Evolutionary conservation across 1,140 invertebrate species (phyloP), one percentile per base, ranked within the genome.

Genomic region (Bombus haemorrhoidalis): DNA sequence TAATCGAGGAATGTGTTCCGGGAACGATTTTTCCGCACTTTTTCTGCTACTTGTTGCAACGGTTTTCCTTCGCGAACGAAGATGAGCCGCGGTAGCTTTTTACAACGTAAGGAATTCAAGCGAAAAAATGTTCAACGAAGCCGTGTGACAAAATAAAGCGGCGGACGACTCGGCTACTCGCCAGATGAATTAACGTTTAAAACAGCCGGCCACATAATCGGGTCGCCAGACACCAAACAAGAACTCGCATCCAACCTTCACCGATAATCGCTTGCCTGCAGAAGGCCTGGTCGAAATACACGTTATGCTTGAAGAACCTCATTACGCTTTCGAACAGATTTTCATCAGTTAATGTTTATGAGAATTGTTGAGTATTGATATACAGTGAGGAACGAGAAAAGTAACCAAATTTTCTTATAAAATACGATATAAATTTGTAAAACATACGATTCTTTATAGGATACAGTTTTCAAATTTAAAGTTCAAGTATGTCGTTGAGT

Each of bases 221-320:
- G 92, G 92, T 93, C 91, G 89, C 85, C 89, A 93, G 92, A 93
- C 92, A 87, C 72, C 82, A 75, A 43, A 85, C 89, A 93, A 93
- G 88, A 93, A 93, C 87, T 79, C 69, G 75, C 62, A 81, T 82
- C 76, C 76, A 89, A 86, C 86, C 87, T 90, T 87, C 83, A 83
- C 85, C 82, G 77, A 84, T 82, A 86, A 64, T 74, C 84, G 87
- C 78, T 57, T 76, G 71, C n/a, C 74, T 80, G 62, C 53, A 28
- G 32, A 22, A n/a, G 22, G 32, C 41, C 53, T 41, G 43, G 2
- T 79, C 82, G 59, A 81, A 81, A 71, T 74, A 76, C 76, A 53
- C 59, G 37, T 34, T 71, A 71, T 87, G 57, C 64, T 71, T 37
- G 37, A 28, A 41, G 64, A 3, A 4, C 32, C 18, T 25, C 22